Conservation (phyloP, 2,888 invertebrate genomes). For the Odontomyia ornata region DNA sequence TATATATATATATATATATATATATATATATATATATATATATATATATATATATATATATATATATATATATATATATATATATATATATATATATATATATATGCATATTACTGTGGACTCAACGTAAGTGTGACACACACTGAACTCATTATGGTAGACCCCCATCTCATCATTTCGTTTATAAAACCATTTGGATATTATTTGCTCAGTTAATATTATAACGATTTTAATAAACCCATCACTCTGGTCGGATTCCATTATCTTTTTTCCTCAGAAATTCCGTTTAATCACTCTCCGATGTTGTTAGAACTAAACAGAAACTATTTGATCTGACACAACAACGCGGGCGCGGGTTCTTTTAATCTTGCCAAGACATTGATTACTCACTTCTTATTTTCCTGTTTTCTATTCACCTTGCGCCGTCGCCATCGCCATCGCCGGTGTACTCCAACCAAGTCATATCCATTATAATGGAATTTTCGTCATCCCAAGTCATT, state of each 20-base stretch:
- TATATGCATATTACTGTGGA: too few species aligned
- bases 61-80: too few species aligned
- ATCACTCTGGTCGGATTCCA: not conserved
- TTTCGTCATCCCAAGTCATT: conserved; percentile 34
- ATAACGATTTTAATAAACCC: not conserved
- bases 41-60: too few species aligned
- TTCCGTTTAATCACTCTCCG: not conserved
- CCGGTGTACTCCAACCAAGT: not conserved
- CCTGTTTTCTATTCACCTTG: not conserved
- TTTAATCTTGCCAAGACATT: conserved; percentile 17
- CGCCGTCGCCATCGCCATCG: not conserved
- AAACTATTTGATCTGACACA: not conserved
- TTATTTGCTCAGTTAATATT: not conserved
- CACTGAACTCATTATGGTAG: too few species aligned
- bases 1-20: too few species aligned
- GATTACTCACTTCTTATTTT: conserved; percentile 13
- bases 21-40: too few species aligned
- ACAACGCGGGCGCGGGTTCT: not conserved
- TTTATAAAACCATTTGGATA: too few species aligned
- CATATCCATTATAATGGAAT: conserved; percentile 31
- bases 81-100: too few species aligned
- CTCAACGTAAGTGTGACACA: too few species aligned
- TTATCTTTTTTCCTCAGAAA: not conserved
- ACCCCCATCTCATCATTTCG: too few species aligned
- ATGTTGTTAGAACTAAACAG: not conserved